Conservation (phyloP, 2,888 invertebrate genomes). For the Copidosoma aretas region DNA sequence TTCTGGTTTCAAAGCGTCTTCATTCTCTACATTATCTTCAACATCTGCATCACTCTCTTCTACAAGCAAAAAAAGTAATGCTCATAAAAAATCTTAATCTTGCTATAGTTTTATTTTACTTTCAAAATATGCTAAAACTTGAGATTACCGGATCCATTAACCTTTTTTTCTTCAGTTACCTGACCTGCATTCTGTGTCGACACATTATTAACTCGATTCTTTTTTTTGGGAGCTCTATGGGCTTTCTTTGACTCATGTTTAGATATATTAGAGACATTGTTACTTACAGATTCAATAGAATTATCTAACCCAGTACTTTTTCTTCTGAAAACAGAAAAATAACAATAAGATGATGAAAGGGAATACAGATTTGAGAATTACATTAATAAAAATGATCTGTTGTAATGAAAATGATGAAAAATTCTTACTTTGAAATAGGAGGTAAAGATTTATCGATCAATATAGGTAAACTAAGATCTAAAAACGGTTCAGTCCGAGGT, state of each 20-base stretch:
- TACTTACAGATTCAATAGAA: constrained; percentile 51
- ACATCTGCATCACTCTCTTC: constrained; percentile 82
- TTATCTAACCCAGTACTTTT: constrained; percentile 50
- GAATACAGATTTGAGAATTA: background rate
- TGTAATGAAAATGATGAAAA: background rate
- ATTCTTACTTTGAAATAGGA: constrained; percentile 65
- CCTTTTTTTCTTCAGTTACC: constrained; percentile 49
- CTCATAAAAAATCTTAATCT: background rate
- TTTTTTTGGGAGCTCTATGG: constrained; percentile 64
- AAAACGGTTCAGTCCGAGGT: constrained; percentile 87
- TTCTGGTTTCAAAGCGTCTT: constrained; percentile 61
- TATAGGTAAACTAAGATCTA: constrained; percentile 93
- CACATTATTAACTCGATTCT: constrained; percentile 63
- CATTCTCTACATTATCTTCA: constrained; percentile 72
- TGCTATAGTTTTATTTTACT: background rate
- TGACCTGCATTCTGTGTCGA: constrained; percentile 44
- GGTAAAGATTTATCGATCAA: constrained; percentile 77
- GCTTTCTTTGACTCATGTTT: constrained; percentile 69
- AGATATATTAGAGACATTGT: constrained; percentile 52
- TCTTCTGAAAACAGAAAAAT: constrained; percentile 42
- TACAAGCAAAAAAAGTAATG: constrained; percentile 51
- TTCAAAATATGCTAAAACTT: constrained; percentile 4
- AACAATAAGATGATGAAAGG: background rate
- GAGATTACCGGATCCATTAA: constrained; percentile 47
- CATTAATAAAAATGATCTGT: background rate